Base-by-base conservation (phyloP, 1,140 invertebrate species). In the Cepaea nemoralis region DNA sequence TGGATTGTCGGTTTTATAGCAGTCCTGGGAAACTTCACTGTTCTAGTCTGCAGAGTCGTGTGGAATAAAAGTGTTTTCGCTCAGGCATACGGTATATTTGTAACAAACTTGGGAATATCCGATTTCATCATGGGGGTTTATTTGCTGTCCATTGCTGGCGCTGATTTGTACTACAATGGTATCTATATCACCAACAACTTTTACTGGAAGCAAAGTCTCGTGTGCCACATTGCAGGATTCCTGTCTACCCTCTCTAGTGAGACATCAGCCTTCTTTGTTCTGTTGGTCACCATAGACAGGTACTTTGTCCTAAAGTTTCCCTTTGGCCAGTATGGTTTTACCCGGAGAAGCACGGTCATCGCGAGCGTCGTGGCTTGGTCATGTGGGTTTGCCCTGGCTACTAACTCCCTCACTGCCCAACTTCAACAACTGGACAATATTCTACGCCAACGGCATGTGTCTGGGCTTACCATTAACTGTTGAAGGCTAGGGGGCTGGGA, bases 381-480 rank as follows among this genome's bases (percentile, higher is more conserved):
- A 22, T 55, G 55, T 24, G 42, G 63, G 19, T 24, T 84, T 19
- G 8, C 80, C 5, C 42, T 86, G 27, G 70, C 80, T 33, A n/a
- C 55, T 81, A 16, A n/a, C 84, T 27, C 85, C 40, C 93, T 93
- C 84, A 93, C 93, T 85, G 69, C 82, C 83, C 91, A 92, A 84
- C 93, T 93, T 86, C 93, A 93, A 82, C 93, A 93, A 0, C 88
- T 93, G 39, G 63, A 45, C n/a, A 39, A 48, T 79, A 27, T 77
- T 39, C 42, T 63, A 80, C 0, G 50, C 80, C 22, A 94, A 93
- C 0, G 93, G 93, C 0, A 93, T 94, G 3, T 94, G 93, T 83
- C 88, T 94, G 40, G 93, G 93, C 0, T 87, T 94, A 24, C 93
- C 93, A 81, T 93, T 94, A 66, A 94, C 92, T 6, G 22, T 33